phyloP scores from a whole-genome alignment of 2,888 invertebrate genomes.

The Oligia fasciuncula region DNA sequence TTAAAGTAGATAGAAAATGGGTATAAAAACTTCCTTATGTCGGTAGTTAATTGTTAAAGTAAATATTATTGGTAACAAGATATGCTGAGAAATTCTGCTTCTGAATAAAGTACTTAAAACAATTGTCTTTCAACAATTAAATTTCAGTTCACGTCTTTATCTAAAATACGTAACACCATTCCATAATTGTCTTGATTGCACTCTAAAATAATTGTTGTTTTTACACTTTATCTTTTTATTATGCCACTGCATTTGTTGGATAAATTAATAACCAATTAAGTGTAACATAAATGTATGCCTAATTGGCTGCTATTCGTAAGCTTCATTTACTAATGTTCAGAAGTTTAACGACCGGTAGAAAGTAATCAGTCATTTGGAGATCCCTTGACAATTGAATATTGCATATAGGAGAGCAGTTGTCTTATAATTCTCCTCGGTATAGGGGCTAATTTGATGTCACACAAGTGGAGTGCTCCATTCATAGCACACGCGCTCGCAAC shows the following conservation, averaged over 20 bases:
- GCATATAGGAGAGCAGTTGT: slow-evolving; percentile 53
- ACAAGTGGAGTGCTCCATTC: slow-evolving; percentile 79
- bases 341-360: slow-evolving; percentile 19
- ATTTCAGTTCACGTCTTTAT: slow-evolving; percentile 10
- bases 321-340: slow-evolving; percentile 15
- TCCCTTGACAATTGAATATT: slow-evolving; percentile 47
- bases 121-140: slow-evolving; percentile 20
- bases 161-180: neutral
- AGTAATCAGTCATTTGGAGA: slow-evolving; percentile 30
- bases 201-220: slow-evolving; percentile 9
- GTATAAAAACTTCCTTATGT: neutral
- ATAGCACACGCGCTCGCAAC: slow-evolving; percentile 78
- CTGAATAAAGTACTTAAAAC: slow-evolving; percentile 30
- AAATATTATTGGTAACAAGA: slow-evolving; percentile 35
- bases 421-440: slow-evolving; percentile 63
- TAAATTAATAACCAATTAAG: slow-evolving; percentile 39
- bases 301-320: slow-evolving; percentile 27
- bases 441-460: slow-evolving; percentile 76
- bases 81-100: slow-evolving; percentile 15
- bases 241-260: slow-evolving; percentile 13
- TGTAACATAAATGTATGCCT: slow-evolving; percentile 3
- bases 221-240: slow-evolving; percentile 1
- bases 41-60: slow-evolving; percentile 29
- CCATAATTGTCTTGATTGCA: slow-evolving; percentile 4
- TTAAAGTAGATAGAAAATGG: neutral